These are phyloP conservation scores for Cristatella mucedo DNA, from an alignment of 2,888 invertebrate species.

Conservation along the genomic window DNA sequence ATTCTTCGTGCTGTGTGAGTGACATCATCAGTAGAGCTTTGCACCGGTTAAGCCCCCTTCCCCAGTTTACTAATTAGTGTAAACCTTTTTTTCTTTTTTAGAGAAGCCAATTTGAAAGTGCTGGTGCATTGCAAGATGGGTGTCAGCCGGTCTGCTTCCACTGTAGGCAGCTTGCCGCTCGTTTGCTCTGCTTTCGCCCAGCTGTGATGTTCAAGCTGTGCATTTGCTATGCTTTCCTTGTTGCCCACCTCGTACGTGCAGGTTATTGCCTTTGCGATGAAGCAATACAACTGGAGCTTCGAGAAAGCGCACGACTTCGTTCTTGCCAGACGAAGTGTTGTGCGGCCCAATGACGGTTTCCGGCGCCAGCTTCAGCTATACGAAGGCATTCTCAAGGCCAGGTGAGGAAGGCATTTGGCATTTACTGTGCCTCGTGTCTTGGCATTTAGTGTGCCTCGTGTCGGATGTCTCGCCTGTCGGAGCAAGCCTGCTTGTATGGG, in stretches of 20 bases:
- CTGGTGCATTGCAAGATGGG: constrained; percentile 99
- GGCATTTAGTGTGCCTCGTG: too few relatives aligned
- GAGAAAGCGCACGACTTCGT: constrained; percentile 74
- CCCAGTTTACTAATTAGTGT: too few relatives aligned
- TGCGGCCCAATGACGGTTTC: constrained; percentile 90
- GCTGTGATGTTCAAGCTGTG: too few relatives aligned
- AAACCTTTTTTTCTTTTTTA: constrained; percentile 17
- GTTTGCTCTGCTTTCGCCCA: background rate
- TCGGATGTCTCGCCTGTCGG: too few relatives aligned
- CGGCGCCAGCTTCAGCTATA: constrained; percentile 83
- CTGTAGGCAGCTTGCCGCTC: constrained; percentile 52
- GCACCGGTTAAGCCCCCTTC: too few relatives aligned
- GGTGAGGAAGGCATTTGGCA: too few relatives aligned
- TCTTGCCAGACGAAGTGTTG: constrained; percentile 72
- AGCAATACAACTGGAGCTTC: constrained; percentile 83
- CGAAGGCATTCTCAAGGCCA: constrained; percentile 80
- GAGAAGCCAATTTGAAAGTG: constrained; percentile 23
- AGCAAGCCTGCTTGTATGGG: too few relatives aligned
- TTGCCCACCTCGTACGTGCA: constrained; percentile 14
- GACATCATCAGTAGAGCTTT: constrained; percentile 6
- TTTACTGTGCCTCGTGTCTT: too few relatives aligned
- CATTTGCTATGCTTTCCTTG: background rate
- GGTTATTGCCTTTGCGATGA: constrained; percentile 87
- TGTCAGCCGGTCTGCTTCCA: constrained; percentile 89
- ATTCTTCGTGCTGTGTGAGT: constrained; percentile 65